Conservation (phyloP, 2,888 invertebrate genomes). For the Hydropsyche betteni region DNA sequence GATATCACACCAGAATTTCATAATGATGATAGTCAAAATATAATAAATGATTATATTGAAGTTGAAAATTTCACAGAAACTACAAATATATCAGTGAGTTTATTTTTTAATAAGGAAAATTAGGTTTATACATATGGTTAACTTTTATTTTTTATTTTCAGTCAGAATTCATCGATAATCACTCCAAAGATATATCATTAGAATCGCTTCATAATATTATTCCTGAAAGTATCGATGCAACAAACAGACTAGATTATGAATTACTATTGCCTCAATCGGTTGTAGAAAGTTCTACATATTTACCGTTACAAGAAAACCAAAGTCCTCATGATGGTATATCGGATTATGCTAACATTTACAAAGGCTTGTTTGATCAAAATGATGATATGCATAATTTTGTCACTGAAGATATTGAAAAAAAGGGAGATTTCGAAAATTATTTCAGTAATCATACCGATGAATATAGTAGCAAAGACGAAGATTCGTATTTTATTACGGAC, state of each 20-base stretch:
- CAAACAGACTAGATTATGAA: conserved; percentile 37
- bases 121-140: neutral
- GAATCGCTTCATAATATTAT: conserved; percentile 12
- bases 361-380: conserved; percentile 15
- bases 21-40: neutral
- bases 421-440: conserved; percentile 18
- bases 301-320: conserved; percentile 2
- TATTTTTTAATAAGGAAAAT: neutral
- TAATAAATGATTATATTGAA: conserved; percentile 27
- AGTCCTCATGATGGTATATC: conserved; percentile 5
- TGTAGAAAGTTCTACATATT: conserved; percentile 32
- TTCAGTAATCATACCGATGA: neutral
- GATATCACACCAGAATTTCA: conserved; percentile 1
- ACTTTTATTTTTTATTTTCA: conserved; percentile 21
- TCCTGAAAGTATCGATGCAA: conserved; percentile 7
- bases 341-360: conserved; percentile 24
- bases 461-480: conserved; percentile 17
- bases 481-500: conserved; percentile 43
- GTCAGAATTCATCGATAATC: conserved; percentile 14
- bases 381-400: conserved; percentile 14
- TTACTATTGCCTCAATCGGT: conserved; percentile 35
- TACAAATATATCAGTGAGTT: neutral
- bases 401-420: conserved; percentile 27
- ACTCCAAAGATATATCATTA: conserved; percentile 4
- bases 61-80: conserved; percentile 19